A percentile compares a stretch with the other conserved stretches of the same genome.
Conservation (phyloP, 2,113 vertebrate species). For the Orientallactaga bullata region DNA sequence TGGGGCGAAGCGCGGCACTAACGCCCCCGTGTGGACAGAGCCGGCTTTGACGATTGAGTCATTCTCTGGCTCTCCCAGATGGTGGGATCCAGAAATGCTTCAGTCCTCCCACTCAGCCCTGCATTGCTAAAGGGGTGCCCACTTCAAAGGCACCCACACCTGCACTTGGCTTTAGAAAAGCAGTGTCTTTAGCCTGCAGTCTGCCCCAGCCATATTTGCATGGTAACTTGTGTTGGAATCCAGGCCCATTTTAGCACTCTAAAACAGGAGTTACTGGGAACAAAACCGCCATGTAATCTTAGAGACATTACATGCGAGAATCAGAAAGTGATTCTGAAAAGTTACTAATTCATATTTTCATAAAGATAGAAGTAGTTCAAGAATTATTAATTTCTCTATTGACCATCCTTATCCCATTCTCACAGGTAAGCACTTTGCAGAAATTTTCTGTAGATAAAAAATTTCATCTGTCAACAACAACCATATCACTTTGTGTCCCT, state of each 20-base stretch:
- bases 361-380: not conserved
- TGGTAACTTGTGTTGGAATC: not conserved
- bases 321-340: constrained; percentile 43
- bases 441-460: not conserved
- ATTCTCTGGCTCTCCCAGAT: not conserved
- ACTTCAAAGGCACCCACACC: not conserved
- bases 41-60: not conserved
- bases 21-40: constrained; percentile 35
- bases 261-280: not conserved
- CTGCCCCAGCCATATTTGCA: not conserved
- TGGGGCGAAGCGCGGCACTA: not conserved
- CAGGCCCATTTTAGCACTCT: not conserved
- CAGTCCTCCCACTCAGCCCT: not conserved
- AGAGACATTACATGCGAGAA: not conserved
- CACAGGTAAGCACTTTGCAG: not conserved
- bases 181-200: not conserved
- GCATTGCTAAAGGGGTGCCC: not conserved
- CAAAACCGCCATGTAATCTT: not conserved
- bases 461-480: constrained; percentile 11
- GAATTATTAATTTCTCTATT: not conserved
- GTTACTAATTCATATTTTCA: not conserved
- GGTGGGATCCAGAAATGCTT: not conserved
- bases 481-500: not conserved
- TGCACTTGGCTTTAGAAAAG: not conserved
- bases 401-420: not conserved